These are phyloP conservation scores for Limanda limanda DNA, from an alignment of 2,113 vertebrate species.

Conservation along the genomic window DNA sequence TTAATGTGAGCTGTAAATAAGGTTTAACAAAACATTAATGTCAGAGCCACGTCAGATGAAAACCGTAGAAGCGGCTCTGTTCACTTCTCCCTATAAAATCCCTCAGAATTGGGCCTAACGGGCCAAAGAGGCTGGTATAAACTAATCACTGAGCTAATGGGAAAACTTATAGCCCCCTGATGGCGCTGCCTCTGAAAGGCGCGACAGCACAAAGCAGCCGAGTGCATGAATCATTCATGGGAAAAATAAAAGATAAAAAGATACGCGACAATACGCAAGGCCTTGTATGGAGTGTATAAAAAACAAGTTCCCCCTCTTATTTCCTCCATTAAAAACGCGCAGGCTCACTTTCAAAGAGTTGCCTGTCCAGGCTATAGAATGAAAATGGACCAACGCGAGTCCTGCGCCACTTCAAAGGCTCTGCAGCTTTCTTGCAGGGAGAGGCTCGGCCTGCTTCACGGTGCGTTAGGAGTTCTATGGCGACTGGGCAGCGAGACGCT, in stretches of 20 bases:
- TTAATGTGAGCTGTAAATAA: slow-evolving; percentile 10
- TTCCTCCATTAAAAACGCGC: slow-evolving; percentile 89
- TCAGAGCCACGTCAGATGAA: slow-evolving; percentile 10
- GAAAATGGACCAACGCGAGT: slow-evolving; percentile 92
- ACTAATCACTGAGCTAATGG: slow-evolving; percentile 86
- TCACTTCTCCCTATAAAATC: slow-evolving; percentile 31
- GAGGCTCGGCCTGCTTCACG: slow-evolving; percentile 92
- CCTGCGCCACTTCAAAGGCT: slow-evolving; percentile 93
- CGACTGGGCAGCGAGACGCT: slow-evolving; percentile 88
- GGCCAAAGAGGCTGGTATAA: slow-evolving; percentile 77
- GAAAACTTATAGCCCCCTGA: slow-evolving; percentile 90
- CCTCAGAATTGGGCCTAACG: slow-evolving; percentile 81
- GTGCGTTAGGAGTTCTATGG: slow-evolving; percentile 96
- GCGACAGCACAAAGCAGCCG: slow-evolving; percentile 87
- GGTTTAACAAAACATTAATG: slow-evolving; percentile 19
- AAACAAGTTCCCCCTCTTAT: slow-evolving; percentile 92
- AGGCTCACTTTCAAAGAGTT: slow-evolving; percentile 87
- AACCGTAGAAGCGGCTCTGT: slow-evolving; percentile 1
- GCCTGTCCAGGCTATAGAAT: slow-evolving; percentile 89
- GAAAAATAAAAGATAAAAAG: slow-evolving; percentile 94
- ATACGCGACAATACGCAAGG: slow-evolving; percentile 91
- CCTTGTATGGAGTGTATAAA: slow-evolving; percentile 92
- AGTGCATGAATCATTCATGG: slow-evolving; percentile 97
- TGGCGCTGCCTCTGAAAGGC: slow-evolving; percentile 89
- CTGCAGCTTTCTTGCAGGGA: slow-evolving; percentile 86